These are phyloP conservation scores for Drosophila varians DNA, from an alignment of 1,140 invertebrate species.

Conservation along the genomic window DNA sequence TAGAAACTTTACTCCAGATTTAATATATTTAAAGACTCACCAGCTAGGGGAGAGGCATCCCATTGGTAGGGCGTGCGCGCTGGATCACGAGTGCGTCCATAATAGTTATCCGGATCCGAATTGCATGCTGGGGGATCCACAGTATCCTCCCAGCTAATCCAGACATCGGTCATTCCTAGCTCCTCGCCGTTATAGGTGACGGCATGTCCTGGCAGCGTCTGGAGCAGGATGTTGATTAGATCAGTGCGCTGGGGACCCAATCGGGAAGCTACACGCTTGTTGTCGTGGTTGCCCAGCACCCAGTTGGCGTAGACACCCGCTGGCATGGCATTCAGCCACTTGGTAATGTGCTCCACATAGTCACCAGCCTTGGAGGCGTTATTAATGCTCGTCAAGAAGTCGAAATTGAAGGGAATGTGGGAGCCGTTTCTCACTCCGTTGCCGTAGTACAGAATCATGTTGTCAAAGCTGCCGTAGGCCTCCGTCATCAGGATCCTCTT, in stretches of 20 bases:
- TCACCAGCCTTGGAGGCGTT: slow-evolving; percentile 85
- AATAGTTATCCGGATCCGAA: slow-evolving; percentile 71
- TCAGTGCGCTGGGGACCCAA: slow-evolving; percentile 88
- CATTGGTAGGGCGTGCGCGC: slow-evolving; percentile 88
- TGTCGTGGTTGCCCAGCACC: slow-evolving; percentile 88
- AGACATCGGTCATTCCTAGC: slow-evolving; percentile 90
- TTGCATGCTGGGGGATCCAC: slow-evolving; percentile 76
- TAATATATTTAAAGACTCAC: slow-evolving; percentile 23
- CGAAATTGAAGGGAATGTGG: slow-evolving; percentile 88
- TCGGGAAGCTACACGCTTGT: slow-evolving; percentile 86
- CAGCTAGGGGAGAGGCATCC: slow-evolving; percentile 85
- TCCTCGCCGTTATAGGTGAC: slow-evolving; percentile 92
- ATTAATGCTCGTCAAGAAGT: slow-evolving; percentile 84
- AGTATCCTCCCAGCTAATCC: slow-evolving; percentile 85
- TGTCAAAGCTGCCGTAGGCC: slow-evolving; percentile 85
- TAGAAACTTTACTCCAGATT: neutral
- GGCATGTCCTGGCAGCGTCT: slow-evolving; percentile 87
- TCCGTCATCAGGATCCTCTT: slow-evolving; percentile 87
- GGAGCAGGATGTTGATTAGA: slow-evolving; percentile 86
- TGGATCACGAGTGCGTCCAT: slow-evolving; percentile 85
- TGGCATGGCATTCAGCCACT: slow-evolving; percentile 86
- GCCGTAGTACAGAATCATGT: slow-evolving; percentile 87
- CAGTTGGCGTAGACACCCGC: slow-evolving; percentile 85
- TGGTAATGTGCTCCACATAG: slow-evolving; percentile 84
- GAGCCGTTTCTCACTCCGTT: slow-evolving; percentile 85